phyloP scores from a whole-genome alignment of 2,888 invertebrate genomes.

The Cacoxenus indagator region DNA sequence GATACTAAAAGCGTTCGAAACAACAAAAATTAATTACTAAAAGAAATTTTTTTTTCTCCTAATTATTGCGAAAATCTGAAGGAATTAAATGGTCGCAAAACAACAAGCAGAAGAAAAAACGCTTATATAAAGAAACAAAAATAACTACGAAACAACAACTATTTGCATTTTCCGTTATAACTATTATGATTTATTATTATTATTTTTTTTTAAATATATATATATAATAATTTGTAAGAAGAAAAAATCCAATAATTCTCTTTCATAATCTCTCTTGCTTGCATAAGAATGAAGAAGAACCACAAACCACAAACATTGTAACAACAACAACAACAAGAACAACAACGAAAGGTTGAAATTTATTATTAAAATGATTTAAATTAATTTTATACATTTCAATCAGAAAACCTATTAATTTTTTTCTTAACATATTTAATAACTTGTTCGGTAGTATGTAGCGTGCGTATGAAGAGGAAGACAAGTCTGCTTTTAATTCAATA shows the following conservation, averaged over 20 bases:
- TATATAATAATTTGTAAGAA: slow-evolving; percentile 53
- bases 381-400: slow-evolving; percentile 37
- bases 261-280: no score
- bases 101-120: slow-evolving; percentile 13
- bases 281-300: no score
- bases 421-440: no score
- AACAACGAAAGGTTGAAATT: slow-evolving; percentile 41
- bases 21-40: no score
- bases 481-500: no score
- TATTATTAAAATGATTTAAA: slow-evolving; percentile 45
- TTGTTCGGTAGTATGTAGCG: no score
- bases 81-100: slow-evolving; percentile 19
- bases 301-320: slow-evolving; percentile 28
- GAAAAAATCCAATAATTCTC: no score
- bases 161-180: slow-evolving; percentile 59
- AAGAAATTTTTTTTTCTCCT: no score
- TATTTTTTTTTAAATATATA: slow-evolving; percentile 49
- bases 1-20: no score
- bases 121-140: slow-evolving; percentile 20
- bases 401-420: no score
- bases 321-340: slow-evolving; percentile 21
- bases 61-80: no score
- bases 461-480: no score
- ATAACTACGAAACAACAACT: slow-evolving; percentile 31
- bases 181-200: slow-evolving; percentile 58